Evolutionary conservation across 2,888 invertebrate species (phyloP).

Genomic region (Crepidodera aurea): DNA sequence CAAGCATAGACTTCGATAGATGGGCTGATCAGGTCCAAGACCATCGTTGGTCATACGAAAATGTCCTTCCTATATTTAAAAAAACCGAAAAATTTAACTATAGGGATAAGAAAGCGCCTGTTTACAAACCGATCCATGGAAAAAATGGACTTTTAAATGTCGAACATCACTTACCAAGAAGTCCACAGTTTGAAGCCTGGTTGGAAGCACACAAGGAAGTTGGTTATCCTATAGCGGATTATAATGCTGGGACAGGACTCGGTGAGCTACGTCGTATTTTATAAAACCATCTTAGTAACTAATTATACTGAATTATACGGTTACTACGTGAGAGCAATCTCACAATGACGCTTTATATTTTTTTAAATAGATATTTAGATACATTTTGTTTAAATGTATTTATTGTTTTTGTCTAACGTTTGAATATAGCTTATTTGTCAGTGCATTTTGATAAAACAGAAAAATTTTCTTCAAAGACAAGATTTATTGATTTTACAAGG

Average conservation of each 20-base stretch:
- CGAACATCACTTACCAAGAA: constrained; percentile 40
- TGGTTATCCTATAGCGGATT: constrained; percentile 61
- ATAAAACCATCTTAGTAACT: no score
- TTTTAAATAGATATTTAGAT: no score
- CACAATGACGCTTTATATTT: no score
- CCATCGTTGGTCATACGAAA: constrained; percentile 65
- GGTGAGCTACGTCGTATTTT: no score
- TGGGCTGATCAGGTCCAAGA: constrained; percentile 59
- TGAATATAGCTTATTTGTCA: no score
- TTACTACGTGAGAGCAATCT: no score
- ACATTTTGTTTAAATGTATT: no score
- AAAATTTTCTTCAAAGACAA: no score
- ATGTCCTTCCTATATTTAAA: constrained; percentile 62
- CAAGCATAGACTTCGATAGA: constrained; percentile 60
- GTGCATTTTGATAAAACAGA: no score
- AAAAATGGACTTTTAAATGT: constrained; percentile 39
- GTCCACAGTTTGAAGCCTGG: constrained; percentile 67
- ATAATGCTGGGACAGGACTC: constrained; percentile 48
- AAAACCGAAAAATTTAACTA: constrained; percentile 28
- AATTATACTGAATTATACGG: no score
- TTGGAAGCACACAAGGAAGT: constrained; percentile 71
- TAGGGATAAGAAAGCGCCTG: constrained; percentile 27
- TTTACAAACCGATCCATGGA: constrained; percentile 21
- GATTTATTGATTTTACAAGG: no score
- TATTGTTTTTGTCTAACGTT: no score